These are phyloP conservation scores for Zapus hudsonius DNA, from an alignment of 2,113 vertebrate genomes.

Conservation along the genomic window DNA sequence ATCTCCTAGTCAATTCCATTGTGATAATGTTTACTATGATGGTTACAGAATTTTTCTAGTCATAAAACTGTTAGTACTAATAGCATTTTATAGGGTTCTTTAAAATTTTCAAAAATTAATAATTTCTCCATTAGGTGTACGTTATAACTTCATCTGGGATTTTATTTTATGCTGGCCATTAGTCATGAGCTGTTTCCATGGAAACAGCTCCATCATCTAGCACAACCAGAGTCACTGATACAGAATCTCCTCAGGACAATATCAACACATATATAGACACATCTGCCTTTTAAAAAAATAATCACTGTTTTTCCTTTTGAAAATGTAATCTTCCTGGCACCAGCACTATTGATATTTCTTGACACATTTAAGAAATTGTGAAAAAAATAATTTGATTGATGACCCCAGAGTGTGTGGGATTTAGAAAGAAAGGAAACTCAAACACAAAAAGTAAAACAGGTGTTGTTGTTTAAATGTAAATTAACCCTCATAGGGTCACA, in stretches of 20 bases:
- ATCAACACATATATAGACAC: background rate
- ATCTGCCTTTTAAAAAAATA: slow-evolving; percentile 42
- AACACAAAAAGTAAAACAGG: background rate
- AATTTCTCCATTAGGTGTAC: slow-evolving; percentile 28
- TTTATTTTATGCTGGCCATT: slow-evolving; percentile 65
- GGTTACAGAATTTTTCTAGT: slow-evolving; percentile 38
- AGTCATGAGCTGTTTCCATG: slow-evolving; percentile 69
- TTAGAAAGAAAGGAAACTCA: slow-evolving; percentile 39
- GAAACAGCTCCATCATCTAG: slow-evolving; percentile 67
- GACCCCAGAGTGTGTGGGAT: slow-evolving; percentile 9
- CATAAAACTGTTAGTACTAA: background rate
- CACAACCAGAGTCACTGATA: slow-evolving; percentile 41
- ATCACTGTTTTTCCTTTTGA: slow-evolving; percentile 26
- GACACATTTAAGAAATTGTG: slow-evolving; percentile 41
- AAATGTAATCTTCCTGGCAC: background rate
- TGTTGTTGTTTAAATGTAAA: too few relatives aligned
- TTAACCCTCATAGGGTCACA: too few relatives aligned
- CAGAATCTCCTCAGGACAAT: slow-evolving; percentile 48
- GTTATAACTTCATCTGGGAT: slow-evolving; percentile 54
- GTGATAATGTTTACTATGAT: slow-evolving; percentile 38
- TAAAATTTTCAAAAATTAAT: slow-evolving; percentile 66
- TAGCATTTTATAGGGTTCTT: slow-evolving; percentile 29
- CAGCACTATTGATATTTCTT: slow-evolving; percentile 47
- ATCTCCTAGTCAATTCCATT: background rate
- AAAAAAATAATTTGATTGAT: slow-evolving; percentile 42